phyloP scores from a whole-genome alignment of 1,140 invertebrate genomes.

The Drosophila tani region DNA sequence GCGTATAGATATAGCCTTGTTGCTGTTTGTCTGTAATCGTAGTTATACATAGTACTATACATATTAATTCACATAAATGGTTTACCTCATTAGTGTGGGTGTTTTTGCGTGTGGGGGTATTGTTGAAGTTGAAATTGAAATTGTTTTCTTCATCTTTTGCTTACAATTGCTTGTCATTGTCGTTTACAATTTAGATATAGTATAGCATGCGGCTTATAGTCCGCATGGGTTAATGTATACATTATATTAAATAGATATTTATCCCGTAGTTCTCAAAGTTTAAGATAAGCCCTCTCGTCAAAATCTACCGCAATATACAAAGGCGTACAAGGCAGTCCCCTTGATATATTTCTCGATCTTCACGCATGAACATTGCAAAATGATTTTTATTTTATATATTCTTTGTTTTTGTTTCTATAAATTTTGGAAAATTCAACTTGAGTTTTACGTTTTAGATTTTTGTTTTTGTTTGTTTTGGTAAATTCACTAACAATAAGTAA shows the following conservation, averaged over 20 bases:
- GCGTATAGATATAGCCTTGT: slow-evolving; percentile 63
- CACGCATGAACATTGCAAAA: slow-evolving; percentile 46
- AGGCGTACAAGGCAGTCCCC: slow-evolving; percentile 36
- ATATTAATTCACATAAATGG: slow-evolving; percentile 38
- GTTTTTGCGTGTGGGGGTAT: slow-evolving; percentile 57
- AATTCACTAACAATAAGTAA: slow-evolving; percentile 77
- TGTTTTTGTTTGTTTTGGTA: slow-evolving; percentile 47
- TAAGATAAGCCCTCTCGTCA: slow-evolving; percentile 62
- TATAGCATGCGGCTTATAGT: slow-evolving; percentile 61
- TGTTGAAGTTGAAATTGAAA: slow-evolving; percentile 73
- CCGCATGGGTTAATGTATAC: slow-evolving; percentile 48
- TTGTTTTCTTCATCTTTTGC: slow-evolving; percentile 65
- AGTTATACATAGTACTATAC: slow-evolving; percentile 45
- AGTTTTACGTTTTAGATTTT: slow-evolving; percentile 42
- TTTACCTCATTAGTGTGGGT: slow-evolving; percentile 40
- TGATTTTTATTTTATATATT: slow-evolving; percentile 36
- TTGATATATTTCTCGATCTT: slow-evolving; percentile 22
- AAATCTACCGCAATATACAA: slow-evolving; percentile 61
- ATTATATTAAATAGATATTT: slow-evolving; percentile 59
- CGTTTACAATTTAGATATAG: slow-evolving; percentile 70
- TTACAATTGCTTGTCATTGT: slow-evolving; percentile 81
- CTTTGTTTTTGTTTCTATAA: slow-evolving; percentile 39
- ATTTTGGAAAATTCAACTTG: slow-evolving; percentile 57
- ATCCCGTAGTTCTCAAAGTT: slow-evolving; percentile 56
- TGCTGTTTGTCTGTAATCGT: slow-evolving; percentile 51